phyloP scores from a whole-genome alignment of 2,888 invertebrate species.

The Xestia c-nigrum region DNA sequence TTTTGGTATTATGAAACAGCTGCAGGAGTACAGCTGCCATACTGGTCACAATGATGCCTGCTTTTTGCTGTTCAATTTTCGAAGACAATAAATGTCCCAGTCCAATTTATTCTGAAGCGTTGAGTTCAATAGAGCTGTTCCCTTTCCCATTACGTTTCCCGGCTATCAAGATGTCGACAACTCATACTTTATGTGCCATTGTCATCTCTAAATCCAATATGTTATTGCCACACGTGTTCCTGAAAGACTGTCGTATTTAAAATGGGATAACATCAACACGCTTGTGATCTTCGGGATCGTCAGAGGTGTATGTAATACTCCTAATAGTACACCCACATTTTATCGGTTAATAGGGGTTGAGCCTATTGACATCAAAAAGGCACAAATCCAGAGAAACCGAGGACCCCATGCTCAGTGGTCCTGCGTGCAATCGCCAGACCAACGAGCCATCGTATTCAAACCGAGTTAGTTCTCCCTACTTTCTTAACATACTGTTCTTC shows the following conservation, averaged over 20 bases:
- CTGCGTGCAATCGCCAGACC: background rate
- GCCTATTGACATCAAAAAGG: background rate
- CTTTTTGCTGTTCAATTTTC: background rate
- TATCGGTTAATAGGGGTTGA: background rate
- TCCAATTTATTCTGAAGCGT: slow-evolving; percentile 31
- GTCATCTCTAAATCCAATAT: slow-evolving; percentile 46
- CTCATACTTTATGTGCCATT: slow-evolving; percentile 49
- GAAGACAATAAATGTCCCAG: slow-evolving; percentile 13
- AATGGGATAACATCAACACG: background rate
- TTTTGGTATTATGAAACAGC: too few relatives aligned
- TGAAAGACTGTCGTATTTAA: slow-evolving; percentile 15
- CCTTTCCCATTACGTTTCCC: slow-evolving; percentile 38
- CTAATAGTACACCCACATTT: background rate
- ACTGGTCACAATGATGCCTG: background rate
- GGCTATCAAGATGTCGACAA: slow-evolving; percentile 44
- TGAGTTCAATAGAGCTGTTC: slow-evolving; percentile 37
- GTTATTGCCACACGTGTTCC: slow-evolving; percentile 34
- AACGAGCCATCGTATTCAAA: background rate
- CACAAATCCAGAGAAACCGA: background rate
- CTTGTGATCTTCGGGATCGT: background rate
- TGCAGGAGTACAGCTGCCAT: background rate
- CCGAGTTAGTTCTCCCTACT: slow-evolving; percentile 15
- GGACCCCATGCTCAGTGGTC: too few relatives aligned
- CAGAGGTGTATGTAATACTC: background rate
- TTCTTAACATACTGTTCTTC: slow-evolving; percentile 3